A percentile compares a stretch with the other conserved stretches of the same genome.
These are phyloP conservation scores for Pterocles gutturalis DNA, from an alignment of 2,113 vertebrate genomes.

Conservation along the genomic window DNA sequence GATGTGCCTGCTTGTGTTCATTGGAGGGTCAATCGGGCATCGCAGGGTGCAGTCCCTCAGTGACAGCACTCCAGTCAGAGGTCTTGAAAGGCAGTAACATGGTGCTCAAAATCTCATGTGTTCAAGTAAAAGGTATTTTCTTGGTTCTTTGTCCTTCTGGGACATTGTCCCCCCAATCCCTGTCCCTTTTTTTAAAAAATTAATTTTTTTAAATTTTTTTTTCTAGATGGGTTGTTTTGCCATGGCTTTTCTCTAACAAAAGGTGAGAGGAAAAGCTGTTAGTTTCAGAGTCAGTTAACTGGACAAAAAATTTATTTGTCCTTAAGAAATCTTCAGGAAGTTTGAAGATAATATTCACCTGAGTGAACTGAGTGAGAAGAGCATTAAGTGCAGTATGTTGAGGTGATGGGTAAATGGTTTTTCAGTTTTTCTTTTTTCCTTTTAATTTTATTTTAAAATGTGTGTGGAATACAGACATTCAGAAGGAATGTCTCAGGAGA, in stretches of 20 bases:
- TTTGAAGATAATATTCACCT: neutral
- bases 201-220: neutral
- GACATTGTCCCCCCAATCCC: accelerated
- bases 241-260: neutral
- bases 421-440: neutral
- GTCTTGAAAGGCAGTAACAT: neutral
- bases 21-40: neutral
- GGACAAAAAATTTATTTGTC: neutral
- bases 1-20: accelerated
- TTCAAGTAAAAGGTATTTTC: neutral
- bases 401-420: neutral
- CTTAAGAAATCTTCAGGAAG: neutral
- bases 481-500: neutral
- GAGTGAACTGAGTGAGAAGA: neutral
- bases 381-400: neutral
- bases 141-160: neutral
- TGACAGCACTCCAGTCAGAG: neutral
- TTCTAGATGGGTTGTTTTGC: neutral
- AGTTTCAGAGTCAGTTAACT: neutral
- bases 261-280: neutral
- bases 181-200: neutral
- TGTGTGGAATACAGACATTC: neutral
- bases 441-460: neutral
- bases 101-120: neutral
- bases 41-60: accelerated